These are phyloP conservation scores for Leptinotarsa defecta DNA, from an alignment of 1,140 invertebrate species.

Conservation along the genomic window DNA sequence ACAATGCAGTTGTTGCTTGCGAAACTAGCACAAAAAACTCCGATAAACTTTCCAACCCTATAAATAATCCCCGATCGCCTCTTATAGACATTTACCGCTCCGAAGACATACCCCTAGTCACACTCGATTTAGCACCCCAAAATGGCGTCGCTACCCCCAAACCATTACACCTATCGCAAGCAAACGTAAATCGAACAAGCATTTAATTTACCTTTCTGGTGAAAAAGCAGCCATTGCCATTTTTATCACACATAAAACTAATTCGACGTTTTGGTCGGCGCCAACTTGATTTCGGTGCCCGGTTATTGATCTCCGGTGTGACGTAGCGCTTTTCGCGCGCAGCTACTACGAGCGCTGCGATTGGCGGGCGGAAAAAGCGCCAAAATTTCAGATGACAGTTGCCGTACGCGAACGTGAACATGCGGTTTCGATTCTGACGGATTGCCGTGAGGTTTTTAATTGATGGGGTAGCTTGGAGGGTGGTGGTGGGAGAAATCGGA, in stretches of 20 bases:
- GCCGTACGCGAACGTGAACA: neutral
- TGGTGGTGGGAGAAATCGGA: neutral
- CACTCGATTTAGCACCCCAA: conserved; percentile 19
- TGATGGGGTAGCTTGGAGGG: conserved; percentile 20
- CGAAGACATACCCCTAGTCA: conserved; percentile 9
- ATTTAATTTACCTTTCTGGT: conserved; percentile 65
- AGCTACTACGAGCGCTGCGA: conserved; percentile 28
- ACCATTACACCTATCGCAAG: neutral
- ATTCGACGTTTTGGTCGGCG: conserved; percentile 58
- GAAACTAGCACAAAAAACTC: too few species aligned
- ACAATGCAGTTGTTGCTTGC: too few species aligned
- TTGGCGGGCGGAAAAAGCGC: conserved; percentile 48
- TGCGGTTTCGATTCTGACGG: conserved; percentile 42
- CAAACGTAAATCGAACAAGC: conserved; percentile 15
- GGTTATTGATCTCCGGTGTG: conserved; percentile 54
- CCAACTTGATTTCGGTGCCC: conserved; percentile 51
- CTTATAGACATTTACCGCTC: neutral
- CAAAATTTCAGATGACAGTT: conserved; percentile 41
- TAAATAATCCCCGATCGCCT: neutral
- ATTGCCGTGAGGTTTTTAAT: conserved; percentile 25
- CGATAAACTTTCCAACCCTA: neutral
- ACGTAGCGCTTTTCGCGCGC: conserved; percentile 39
- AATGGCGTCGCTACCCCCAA: neutral
- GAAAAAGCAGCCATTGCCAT: conserved; percentile 70
- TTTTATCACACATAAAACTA: conserved; percentile 70